Conservation (phyloP, 2,797 vertebrate genomes). For the Sarcoramphus papa region DNA sequence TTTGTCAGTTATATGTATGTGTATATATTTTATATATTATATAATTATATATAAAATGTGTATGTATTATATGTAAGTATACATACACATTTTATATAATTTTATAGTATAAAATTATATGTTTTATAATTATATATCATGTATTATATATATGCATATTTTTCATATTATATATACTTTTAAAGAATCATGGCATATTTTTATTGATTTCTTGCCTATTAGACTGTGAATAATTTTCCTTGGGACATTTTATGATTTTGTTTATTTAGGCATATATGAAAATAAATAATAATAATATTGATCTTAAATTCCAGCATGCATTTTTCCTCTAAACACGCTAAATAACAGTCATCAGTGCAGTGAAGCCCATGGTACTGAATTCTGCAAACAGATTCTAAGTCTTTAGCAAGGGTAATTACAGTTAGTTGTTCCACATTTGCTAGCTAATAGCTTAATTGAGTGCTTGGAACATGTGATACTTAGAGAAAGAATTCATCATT, state of each 20-base stretch:
- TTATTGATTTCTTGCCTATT: background rate
- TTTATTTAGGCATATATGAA: background rate
- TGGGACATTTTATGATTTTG: background rate
- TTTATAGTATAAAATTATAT: background rate
- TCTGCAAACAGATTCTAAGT: background rate
- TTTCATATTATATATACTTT: background rate
- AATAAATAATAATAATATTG: background rate
- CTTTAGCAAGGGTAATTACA: conserved; percentile 25
- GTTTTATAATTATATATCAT: background rate
- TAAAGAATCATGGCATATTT: background rate
- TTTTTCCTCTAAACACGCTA: background rate
- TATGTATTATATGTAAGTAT: background rate
- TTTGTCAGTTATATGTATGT: accelerated
- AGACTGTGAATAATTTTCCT: background rate
- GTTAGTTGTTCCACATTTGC: background rate
- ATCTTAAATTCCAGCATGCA: background rate
- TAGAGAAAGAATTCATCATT: background rate
- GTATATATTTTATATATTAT: background rate
- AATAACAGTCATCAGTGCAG: background rate
- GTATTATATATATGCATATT: accelerated
- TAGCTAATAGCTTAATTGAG: conserved; percentile 13
- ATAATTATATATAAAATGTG: background rate
- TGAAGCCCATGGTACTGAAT: background rate
- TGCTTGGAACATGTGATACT: background rate
- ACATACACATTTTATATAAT: too few relatives aligned